Conservation (phyloP, 2,888 invertebrate genomes). For the Adineta ricciae region DNA sequence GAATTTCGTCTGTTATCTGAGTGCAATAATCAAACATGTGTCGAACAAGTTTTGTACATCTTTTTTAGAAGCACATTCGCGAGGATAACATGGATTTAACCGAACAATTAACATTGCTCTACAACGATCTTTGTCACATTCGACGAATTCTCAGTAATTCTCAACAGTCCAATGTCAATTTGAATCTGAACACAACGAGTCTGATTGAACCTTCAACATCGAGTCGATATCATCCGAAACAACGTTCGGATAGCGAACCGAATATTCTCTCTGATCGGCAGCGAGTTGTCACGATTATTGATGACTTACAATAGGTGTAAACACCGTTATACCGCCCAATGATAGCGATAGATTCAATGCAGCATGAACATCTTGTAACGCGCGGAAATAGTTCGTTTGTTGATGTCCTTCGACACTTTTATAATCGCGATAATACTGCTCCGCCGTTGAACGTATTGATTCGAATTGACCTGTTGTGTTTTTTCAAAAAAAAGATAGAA, state of each 20-base stretch:
- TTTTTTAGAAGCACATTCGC: neutral
- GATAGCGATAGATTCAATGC: conserved; percentile 45
- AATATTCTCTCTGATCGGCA: neutral
- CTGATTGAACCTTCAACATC: neutral
- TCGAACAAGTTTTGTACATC: neutral
- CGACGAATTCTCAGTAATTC: neutral
- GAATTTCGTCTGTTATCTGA: neutral
- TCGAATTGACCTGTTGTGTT: conserved; percentile 41
- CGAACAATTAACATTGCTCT: neutral
- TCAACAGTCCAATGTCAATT: neutral
- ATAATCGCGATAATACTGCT: conserved; percentile 40
- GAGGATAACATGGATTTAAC: conserved; percentile 7
- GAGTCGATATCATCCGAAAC: neutral
- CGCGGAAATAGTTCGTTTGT: conserved; percentile 44
- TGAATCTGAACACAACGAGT: neutral
- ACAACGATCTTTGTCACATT: conserved; percentile 5
- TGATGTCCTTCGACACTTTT: neutral
- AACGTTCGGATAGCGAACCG: conserved; percentile 17
- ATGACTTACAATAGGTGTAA: conserved; percentile 44
- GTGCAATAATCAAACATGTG: neutral
- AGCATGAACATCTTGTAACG: conserved; percentile 45
- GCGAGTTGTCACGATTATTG: neutral
- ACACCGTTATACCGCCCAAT: conserved; percentile 43
- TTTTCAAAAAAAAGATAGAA: neutral
- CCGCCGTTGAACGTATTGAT: conserved; percentile 43